These are phyloP conservation scores for Conopomorpha cramerella DNA, from an alignment of 1,140 invertebrate species.

Conservation along the genomic window DNA sequence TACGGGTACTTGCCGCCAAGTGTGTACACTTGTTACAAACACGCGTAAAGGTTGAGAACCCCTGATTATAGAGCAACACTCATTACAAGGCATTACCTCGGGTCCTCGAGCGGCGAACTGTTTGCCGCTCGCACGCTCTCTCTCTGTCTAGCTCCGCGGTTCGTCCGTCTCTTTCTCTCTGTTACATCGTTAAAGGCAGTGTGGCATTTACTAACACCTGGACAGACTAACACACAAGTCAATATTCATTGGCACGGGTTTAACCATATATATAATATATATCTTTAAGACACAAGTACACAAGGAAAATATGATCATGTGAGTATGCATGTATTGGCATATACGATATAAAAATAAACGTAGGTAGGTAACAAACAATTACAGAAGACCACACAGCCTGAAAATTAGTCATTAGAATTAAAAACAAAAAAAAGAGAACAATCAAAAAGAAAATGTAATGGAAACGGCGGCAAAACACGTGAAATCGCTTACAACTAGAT, in stretches of 20 bases:
- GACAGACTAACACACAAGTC: constrained; percentile 44
- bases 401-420: background rate
- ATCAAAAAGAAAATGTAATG: too few relatives aligned
- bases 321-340: too few relatives aligned
- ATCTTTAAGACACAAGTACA: background rate
- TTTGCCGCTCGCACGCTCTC: constrained; percentile 19
- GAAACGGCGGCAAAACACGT: too few relatives aligned
- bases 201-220: constrained; percentile 49
- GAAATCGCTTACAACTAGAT: too few relatives aligned
- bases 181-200: constrained; percentile 48
- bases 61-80: constrained; percentile 14
- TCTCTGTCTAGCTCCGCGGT: constrained; percentile 32
- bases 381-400: constrained; percentile 40
- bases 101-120: constrained; percentile 31
- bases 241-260: constrained; percentile 30
- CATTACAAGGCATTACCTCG: constrained; percentile 49
- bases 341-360: too few relatives aligned
- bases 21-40: background rate
- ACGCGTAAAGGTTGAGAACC: constrained; percentile 3
- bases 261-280: background rate
- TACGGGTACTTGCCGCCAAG: background rate
- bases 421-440: constrained; percentile 2
- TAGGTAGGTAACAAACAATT: too few relatives aligned
- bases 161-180: constrained; percentile 17
- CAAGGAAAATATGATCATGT: background rate